Base-by-base conservation (phyloP, 2,888 invertebrate genomes). In the Antitype chi region DNA sequence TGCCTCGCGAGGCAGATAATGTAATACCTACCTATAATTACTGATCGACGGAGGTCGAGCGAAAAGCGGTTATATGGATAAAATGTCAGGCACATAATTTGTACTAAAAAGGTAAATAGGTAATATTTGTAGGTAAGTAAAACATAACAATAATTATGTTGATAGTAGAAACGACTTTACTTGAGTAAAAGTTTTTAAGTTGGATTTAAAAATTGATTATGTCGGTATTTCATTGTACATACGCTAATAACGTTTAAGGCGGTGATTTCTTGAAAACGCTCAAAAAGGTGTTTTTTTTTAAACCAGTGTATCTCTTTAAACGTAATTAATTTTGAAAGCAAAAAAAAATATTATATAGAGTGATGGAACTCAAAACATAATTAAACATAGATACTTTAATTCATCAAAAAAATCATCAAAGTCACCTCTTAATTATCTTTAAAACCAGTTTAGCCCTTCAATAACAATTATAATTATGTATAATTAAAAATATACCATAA, bases 41-140 rank as follows among this genome's bases (percentile, higher is more conserved):
- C 67, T 72, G 53, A 62, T 62, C 25, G 25, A 17, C 2, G 71
- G 73, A 80, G 80, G 82, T 82, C 85, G 23, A 43, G 43, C 67
- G 73, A 77, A 77, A 73, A 76, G 52, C 63, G 67, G 72, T 64
- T 66, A 25, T 53, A 28, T 52, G 13, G 47, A 20, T 64, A n/a
- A n/a, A 63, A 68, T 72, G 64, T 72, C 49, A 47, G 47, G 59
- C 49, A 71, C 6, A n/a, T n/a, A 38, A 13, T 62, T 32, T 20
- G 52, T 60, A 60, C 13, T 38, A 43, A 23, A 8, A 74, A 25
- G 53, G 62, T 53, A 60, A 28, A 13, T 11, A 28, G 72, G 28
- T 60, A 28, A 55, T 55, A 55, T 55, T 55, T 4, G 55, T 55
- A 55, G 11, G n/a, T 55, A n/a, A 55, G 38, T 4, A 69, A 55